Conservation (phyloP, 2,113 vertebrate species). For the Charadrius vociferus region DNA sequence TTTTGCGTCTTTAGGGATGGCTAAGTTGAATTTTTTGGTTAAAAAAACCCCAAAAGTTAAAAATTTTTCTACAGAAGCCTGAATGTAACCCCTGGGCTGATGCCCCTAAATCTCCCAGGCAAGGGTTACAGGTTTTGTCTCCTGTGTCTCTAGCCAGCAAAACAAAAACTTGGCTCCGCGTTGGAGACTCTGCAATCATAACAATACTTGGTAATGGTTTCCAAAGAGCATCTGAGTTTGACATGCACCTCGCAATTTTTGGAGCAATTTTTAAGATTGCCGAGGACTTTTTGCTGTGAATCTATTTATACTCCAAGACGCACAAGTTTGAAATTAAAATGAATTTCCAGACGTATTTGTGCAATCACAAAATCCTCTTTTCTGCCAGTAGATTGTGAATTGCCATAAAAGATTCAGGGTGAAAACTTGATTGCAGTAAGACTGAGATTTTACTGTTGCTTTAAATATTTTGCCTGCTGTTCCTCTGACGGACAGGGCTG, state of each 20-base stretch:
- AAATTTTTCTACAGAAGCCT: neutral
- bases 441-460: constrained; percentile 14
- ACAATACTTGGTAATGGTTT: neutral
- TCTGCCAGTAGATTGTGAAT: neutral
- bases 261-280: neutral
- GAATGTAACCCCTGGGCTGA: neutral
- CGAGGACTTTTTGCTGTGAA: neutral
- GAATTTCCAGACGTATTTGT: neutral
- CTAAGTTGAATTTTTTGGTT: neutral
- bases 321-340: neutral
- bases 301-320: neutral
- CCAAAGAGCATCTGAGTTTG: neutral
- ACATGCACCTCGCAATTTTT: neutral
- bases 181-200: neutral
- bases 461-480: constrained; percentile 54
- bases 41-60: neutral
- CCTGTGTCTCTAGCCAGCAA: neutral
- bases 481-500: constrained; percentile 48
- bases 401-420: neutral
- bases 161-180: neutral
- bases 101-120: neutral
- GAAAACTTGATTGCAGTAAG: neutral
- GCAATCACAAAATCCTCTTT: neutral
- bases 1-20: neutral
- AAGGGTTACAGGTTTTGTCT: neutral